Evolutionary conservation across 2,113 vertebrate genomes (phyloP).

Genomic region (Pomatorhinus ruficollis): DNA sequence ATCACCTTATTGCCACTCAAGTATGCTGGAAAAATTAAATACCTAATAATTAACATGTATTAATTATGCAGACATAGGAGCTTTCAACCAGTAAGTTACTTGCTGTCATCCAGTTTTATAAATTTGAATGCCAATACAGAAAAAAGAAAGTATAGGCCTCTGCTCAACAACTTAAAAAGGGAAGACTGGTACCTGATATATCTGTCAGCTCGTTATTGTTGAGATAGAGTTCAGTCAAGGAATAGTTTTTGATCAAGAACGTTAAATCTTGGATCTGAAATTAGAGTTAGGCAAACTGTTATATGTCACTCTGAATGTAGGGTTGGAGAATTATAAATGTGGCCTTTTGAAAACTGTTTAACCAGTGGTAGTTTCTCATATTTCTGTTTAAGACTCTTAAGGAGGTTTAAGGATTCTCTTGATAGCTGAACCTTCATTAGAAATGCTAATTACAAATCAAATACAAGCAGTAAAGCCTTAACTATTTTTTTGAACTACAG

Average conservation of each 20-base stretch:
- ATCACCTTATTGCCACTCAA: neutral
- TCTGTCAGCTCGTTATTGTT: conserved; percentile 76
- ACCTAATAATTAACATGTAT: neutral
- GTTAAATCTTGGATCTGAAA: conserved; percentile 79
- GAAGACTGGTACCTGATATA: conserved; percentile 73
- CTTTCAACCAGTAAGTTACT: neutral
- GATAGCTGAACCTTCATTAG: neutral
- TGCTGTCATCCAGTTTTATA: neutral
- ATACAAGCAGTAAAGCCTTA: neutral
- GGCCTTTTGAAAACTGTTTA: neutral
- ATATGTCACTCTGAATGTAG: neutral
- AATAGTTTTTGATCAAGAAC: conserved; percentile 73
- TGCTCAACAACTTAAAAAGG: neutral
- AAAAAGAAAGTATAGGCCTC: neutral
- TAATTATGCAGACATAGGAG: neutral
- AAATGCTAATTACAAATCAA: neutral
- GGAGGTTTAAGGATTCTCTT: neutral
- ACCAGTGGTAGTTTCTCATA: neutral
- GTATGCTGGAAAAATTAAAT: neutral
- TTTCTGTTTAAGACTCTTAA: neutral
- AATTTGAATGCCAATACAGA: neutral
- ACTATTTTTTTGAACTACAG: neutral
- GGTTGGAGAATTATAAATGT: neutral
- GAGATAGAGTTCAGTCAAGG: conserved; percentile 80
- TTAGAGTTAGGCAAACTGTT: conserved; percentile 9